phyloP scores from a whole-genome alignment of 2,797 vertebrate species.

The Neosilurus hyrtlii region DNA sequence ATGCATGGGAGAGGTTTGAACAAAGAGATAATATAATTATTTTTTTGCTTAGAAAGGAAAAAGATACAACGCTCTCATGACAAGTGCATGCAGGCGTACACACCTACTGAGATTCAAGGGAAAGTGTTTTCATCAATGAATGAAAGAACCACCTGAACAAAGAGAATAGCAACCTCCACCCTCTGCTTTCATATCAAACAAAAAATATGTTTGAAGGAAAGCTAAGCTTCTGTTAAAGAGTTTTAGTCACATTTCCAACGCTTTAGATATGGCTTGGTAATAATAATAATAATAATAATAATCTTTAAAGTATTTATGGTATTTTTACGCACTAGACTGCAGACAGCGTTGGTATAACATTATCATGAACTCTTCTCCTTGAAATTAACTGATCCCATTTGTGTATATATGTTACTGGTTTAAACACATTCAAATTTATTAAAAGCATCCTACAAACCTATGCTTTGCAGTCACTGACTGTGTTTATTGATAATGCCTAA shows the following conservation, averaged over 20 bases:
- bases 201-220: too few relatives aligned
- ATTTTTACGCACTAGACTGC: background rate
- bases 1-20: constrained; percentile 57
- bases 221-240: background rate
- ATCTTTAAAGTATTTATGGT: background rate
- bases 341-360: background rate
- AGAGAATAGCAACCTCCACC: background rate
- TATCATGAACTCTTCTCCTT: background rate
- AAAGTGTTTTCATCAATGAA: background rate
- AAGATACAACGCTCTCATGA: background rate
- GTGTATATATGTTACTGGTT: background rate
- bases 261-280: background rate
- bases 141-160: background rate
- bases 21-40: constrained; percentile 17
- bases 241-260: background rate
- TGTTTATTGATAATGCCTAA: background rate
- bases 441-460: background rate
- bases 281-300: background rate
- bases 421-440: background rate
- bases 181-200: background rate
- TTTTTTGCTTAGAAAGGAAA: background rate
- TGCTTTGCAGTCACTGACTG: background rate
- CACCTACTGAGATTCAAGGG: background rate
- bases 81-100: background rate
- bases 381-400: background rate